Conservation (phyloP, 2,888 invertebrate genomes). For the Rhingia rostrata region DNA sequence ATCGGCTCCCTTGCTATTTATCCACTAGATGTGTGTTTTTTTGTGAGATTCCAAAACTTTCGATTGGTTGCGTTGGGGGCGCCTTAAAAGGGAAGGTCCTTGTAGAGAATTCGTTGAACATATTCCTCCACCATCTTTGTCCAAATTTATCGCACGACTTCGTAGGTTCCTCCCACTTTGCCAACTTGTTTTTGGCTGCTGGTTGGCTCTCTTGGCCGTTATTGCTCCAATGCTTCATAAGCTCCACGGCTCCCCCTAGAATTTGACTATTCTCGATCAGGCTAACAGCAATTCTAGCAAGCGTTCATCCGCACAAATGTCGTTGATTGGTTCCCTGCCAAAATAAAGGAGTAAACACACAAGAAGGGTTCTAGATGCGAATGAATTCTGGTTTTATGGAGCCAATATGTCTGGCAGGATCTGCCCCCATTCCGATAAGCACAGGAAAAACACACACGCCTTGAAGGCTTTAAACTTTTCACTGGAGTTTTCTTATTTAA, state of each 20-base stretch:
- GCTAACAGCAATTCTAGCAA: constrained; percentile 64
- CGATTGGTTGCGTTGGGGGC: constrained; percentile 36
- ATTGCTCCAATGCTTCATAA: constrained; percentile 59
- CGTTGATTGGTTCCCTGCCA: constrained; percentile 63
- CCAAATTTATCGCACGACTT: constrained; percentile 1
- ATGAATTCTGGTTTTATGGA: constrained; percentile 16
- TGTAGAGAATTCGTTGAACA: background rate
- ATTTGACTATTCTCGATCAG: constrained; percentile 74
- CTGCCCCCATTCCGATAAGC: constrained; percentile 32
- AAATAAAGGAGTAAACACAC: constrained; percentile 53
- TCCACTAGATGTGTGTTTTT: constrained; percentile 44
- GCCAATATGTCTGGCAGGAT: constrained; percentile 54
- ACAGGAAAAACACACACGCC: constrained; percentile 25
- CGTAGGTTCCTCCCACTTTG: constrained; percentile 70
- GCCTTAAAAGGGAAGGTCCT: constrained; percentile 22
- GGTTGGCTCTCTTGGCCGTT: constrained; percentile 47
- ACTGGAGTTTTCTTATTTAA: constrained; percentile 77
- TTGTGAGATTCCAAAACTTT: constrained; percentile 5
- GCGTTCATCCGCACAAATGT: background rate
- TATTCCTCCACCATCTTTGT: background rate
- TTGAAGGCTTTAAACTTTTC: constrained; percentile 71
- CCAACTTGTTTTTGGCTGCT: constrained; percentile 43
- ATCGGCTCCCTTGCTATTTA: constrained; percentile 55
- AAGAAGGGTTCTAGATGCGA: constrained; percentile 25
- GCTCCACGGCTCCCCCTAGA: constrained; percentile 75